A percentile compares a stretch with the other conserved stretches of the same genome.
Conservation (phyloP, 1,140 invertebrate species). For the Drosophila pectinifera region DNA sequence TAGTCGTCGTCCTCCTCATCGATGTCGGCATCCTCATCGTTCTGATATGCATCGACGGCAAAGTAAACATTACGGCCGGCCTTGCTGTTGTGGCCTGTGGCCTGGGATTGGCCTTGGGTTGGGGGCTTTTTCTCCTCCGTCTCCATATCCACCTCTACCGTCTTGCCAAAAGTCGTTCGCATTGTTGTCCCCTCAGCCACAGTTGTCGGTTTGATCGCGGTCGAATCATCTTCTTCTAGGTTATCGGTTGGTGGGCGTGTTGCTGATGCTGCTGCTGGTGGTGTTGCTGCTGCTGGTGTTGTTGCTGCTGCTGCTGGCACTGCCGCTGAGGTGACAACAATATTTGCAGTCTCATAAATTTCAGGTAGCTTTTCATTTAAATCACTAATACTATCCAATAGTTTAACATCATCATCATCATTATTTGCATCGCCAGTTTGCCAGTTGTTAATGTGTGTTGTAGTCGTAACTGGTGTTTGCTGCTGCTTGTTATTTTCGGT, state of each 20-base stretch:
- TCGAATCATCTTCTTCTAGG: slow-evolving; percentile 53
- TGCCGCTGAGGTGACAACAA: slow-evolving; percentile 83
- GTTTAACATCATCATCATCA: slow-evolving; percentile 73
- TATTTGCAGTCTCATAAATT: slow-evolving; percentile 85
- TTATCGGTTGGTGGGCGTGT: slow-evolving; percentile 76
- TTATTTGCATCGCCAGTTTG: slow-evolving; percentile 60
- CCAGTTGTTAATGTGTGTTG: slow-evolving; percentile 63
- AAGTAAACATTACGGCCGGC: slow-evolving; percentile 70
- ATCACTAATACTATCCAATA: slow-evolving; percentile 85
- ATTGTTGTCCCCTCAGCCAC: slow-evolving; percentile 75
- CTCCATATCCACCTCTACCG: slow-evolving; percentile 31
- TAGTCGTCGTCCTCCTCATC: slow-evolving; percentile 72
- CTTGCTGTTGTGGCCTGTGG: slow-evolving; percentile 38
- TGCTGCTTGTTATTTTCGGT: slow-evolving; percentile 57
- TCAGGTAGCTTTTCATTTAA: slow-evolving; percentile 85
- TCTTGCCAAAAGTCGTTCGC: slow-evolving; percentile 82
- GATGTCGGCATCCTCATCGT: slow-evolving; percentile 74
- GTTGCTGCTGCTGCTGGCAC: slow-evolving; percentile 54
- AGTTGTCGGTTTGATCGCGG: slow-evolving; percentile 50
- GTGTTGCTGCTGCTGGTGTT: slow-evolving; percentile 28
- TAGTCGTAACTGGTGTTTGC: slow-evolving; percentile 66
- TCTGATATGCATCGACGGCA: slow-evolving; percentile 73
- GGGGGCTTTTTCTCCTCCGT: slow-evolving; percentile 25
- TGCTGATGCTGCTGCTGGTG: slow-evolving; percentile 33
- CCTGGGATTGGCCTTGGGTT: slow-evolving; percentile 5